Evolutionary conservation across 2,113 vertebrate species (phyloP).

Genomic region (Herpetotheres cachinnans): DNA sequence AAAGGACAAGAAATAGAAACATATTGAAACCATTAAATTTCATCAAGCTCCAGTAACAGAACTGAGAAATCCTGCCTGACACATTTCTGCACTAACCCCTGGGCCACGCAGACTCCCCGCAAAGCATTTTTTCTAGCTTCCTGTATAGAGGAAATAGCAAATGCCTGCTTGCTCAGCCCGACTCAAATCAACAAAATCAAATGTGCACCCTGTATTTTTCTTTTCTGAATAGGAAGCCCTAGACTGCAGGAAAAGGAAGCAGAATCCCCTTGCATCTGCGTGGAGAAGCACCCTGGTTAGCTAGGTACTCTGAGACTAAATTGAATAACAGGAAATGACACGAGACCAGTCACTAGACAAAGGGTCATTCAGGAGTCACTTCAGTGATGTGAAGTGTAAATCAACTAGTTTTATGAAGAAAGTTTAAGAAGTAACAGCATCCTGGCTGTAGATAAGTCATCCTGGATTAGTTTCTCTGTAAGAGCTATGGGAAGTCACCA

Average conservation of each 20-base stretch:
- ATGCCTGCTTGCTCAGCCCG: not conserved
- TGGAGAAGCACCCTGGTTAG: not conserved
- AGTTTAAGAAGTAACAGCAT: not conserved
- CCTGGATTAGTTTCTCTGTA: not conserved
- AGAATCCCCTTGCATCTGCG: not conserved
- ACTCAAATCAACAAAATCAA: not conserved
- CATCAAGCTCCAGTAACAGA: not conserved
- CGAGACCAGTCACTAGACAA: not conserved
- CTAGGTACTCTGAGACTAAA: not conserved
- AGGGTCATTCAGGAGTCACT: not conserved
- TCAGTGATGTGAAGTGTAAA: not conserved
- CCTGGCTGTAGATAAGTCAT: not conserved
- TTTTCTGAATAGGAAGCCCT: not conserved
- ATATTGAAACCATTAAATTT: not conserved
- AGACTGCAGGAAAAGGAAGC: not conserved
- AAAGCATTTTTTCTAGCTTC: not conserved
- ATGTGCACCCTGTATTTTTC: rapidly evolving
- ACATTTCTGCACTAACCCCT: not conserved
- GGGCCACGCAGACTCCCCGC: not conserved
- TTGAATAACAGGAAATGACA: not conserved
- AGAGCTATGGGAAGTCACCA: not conserved
- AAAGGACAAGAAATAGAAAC: not conserved
- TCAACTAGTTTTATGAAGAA: not conserved
- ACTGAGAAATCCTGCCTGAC: not conserved
- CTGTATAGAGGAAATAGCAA: not conserved